A percentile compares a stretch with the other conserved stretches of the same genome.
Evolutionary conservation across 2,113 vertebrate genomes (phyloP).

Genomic region (Cyprinodon brontotheroides): DNA sequence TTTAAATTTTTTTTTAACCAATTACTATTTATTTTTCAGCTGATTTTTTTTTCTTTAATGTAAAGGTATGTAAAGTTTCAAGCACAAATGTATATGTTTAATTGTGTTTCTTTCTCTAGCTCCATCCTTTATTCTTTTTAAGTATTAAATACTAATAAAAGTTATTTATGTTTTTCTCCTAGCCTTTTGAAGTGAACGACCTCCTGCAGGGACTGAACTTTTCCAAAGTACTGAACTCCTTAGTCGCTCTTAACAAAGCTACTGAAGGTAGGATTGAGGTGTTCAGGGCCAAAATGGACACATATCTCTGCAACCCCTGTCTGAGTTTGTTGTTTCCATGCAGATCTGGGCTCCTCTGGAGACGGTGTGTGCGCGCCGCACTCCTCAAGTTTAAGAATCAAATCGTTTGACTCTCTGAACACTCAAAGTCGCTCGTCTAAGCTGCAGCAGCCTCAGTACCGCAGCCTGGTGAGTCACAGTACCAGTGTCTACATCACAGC

Average conservation of each 20-base stretch:
- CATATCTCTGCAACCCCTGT: background rate
- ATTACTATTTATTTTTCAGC: no score
- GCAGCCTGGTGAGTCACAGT: constrained; percentile 90
- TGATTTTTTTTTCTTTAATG: no score
- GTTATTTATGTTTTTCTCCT: constrained; percentile 44
- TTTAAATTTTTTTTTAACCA: no score
- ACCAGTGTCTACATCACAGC: background rate
- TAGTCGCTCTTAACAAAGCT: constrained; percentile 94
- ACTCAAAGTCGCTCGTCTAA: constrained; percentile 89
- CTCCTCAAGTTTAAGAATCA: constrained; percentile 88
- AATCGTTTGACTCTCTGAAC: constrained; percentile 94
- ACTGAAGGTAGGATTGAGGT: constrained; percentile 86
- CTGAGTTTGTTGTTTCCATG: background rate
- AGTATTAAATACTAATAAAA: background rate
- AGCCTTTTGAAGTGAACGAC: constrained; percentile 94
- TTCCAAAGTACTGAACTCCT: constrained; percentile 90
- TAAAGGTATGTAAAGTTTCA: no score
- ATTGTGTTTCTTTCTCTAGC: no score
- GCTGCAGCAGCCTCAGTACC: constrained; percentile 90
- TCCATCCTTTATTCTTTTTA: no score
- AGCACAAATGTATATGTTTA: no score
- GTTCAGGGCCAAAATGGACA: background rate
- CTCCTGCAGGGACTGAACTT: constrained; percentile 96
- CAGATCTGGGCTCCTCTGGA: constrained; percentile 84
- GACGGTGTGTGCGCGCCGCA: constrained; percentile 85